Conservation (phyloP, 2,888 invertebrate genomes). For the Drosophila phalerata region DNA sequence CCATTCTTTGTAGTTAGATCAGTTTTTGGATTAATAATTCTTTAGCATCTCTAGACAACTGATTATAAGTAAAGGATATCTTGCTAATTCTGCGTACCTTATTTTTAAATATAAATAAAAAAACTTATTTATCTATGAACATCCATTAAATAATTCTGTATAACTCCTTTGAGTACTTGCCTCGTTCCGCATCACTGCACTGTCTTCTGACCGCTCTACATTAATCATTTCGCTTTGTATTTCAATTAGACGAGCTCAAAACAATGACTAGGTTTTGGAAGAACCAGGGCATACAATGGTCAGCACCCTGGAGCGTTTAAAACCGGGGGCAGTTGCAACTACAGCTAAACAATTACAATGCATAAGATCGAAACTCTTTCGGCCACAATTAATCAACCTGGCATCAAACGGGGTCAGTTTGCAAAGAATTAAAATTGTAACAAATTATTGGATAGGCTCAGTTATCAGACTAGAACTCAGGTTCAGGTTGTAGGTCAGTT, state of each 20-base stretch:
- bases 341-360: slow-evolving; percentile 15
- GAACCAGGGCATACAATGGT: slow-evolving; percentile 28
- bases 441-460: slow-evolving; percentile 42
- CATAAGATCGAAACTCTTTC: slow-evolving; percentile 63
- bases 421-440: slow-evolving; percentile 61
- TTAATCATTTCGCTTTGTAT: slow-evolving; percentile 64
- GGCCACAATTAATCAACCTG: slow-evolving; percentile 63
- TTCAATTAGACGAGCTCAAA: slow-evolving; percentile 63
- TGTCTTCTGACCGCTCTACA: slow-evolving; percentile 28
- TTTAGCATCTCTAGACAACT: not conserved
- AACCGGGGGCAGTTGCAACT: slow-evolving; percentile 34
- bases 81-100: not conserved
- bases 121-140: slow-evolving; percentile 1
- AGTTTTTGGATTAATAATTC: not conserved
- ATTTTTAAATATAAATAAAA: not conserved
- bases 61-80: not conserved
- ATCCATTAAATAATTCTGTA: slow-evolving; percentile 33
- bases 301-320: slow-evolving; percentile 42
- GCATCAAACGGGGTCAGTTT: slow-evolving; percentile 55
- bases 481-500: slow-evolving; percentile 12
- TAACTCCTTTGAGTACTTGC: slow-evolving; percentile 38
- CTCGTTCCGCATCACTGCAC: slow-evolving; percentile 11
- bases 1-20: not conserved
- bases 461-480: slow-evolving; percentile 21
- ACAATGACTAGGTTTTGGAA: slow-evolving; percentile 37